Conservation (phyloP, 1,140 invertebrate species). For the Drosophila elegans region DNA sequence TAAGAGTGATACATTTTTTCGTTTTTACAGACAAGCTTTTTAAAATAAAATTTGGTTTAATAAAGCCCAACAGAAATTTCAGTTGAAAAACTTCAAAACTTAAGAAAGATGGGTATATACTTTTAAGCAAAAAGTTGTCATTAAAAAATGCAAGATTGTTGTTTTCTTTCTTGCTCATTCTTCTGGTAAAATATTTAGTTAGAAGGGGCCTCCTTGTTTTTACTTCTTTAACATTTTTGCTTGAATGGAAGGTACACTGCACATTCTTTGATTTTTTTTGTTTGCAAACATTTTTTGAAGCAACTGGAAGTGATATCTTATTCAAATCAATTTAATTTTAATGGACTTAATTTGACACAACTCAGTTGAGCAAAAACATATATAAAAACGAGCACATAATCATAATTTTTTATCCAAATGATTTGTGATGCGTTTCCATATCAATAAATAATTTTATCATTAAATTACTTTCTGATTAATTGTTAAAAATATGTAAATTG, state of each 20-base stretch:
- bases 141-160: no score
- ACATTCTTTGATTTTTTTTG: background rate
- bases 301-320: background rate
- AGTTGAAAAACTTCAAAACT: no score
- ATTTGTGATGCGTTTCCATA: constrained; percentile 24
- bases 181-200: no score
- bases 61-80: no score
- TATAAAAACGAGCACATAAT: constrained; percentile 23
- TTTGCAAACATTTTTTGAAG: background rate
- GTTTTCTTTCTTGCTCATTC: no score
- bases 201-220: no score
- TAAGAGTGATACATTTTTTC: background rate
- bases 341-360: constrained; percentile 8
- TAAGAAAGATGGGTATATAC: no score
- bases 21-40: background rate
- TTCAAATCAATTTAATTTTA: constrained; percentile 21
- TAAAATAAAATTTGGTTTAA: no score
- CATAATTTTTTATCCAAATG: constrained; percentile 24
- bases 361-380: background rate
- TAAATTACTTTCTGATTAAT: constrained; percentile 29
- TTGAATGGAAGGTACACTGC: no score
- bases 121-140: no score
- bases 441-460: constrained; percentile 35
- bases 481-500: constrained; percentile 15
- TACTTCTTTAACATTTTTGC: no score